Conservation (phyloP, 1,140 invertebrate species). For the Tetranychus cinnabarinus region DNA sequence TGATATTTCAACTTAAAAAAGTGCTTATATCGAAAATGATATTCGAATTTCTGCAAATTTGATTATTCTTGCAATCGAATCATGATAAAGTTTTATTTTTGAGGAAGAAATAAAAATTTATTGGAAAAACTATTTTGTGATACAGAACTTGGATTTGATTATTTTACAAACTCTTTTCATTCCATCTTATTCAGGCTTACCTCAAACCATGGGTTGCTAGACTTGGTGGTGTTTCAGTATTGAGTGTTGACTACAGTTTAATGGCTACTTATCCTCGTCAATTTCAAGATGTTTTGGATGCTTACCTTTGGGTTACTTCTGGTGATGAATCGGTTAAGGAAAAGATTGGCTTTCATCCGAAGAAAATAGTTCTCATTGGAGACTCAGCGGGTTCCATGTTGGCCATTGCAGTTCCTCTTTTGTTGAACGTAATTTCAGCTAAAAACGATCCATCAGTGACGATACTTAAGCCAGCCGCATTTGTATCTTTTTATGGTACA, state of each 20-base stretch:
- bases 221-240: constrained; percentile 33
- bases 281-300: constrained; percentile 76
- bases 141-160: no score
- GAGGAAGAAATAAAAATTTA: no score
- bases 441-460: neutral
- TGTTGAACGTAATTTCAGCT: constrained; percentile 25
- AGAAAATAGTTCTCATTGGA: constrained; percentile 25
- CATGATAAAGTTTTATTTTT: no score
- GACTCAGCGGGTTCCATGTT: constrained; percentile 93
- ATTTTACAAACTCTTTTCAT: no score
- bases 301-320: constrained; percentile 60
- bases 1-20: no score
- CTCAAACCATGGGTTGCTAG: neutral
- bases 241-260: constrained; percentile 87
- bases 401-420: constrained; percentile 37
- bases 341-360: constrained; percentile 7
- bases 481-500: neutral
- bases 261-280: constrained; percentile 40
- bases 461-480: neutral
- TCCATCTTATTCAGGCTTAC: neutral
- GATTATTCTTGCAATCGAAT: no score
- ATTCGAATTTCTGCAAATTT: no score
- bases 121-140: no score
- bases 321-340: constrained; percentile 25
- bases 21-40: no score